Conservation (phyloP, 2,888 invertebrate species). For the Melieria picta region DNA sequence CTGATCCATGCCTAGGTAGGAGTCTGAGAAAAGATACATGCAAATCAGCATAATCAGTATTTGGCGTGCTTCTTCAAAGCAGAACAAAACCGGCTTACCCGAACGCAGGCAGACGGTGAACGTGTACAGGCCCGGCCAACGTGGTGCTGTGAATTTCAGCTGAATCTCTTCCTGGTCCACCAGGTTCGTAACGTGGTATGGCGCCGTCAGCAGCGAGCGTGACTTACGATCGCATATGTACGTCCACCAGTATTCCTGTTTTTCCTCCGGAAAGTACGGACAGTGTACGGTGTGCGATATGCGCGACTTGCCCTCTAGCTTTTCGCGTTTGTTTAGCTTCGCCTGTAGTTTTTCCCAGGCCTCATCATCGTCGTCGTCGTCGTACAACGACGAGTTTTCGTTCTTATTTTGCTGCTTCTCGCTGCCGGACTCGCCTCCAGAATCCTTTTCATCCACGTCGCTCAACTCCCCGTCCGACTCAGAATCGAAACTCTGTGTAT, state of each 20-base stretch:
- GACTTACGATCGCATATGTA: conserved; percentile 97
- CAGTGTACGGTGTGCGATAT: conserved; percentile 97
- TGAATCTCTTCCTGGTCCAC: conserved; percentile 90
- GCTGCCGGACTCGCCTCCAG: conserved; percentile 68
- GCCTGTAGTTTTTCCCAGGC: conserved; percentile 94
- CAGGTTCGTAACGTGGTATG: conserved; percentile 93
- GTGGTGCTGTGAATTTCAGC: conserved; percentile 95
- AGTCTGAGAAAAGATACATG: conserved; percentile 71
- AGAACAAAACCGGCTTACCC: conserved; percentile 60
- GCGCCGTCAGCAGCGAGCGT: conserved; percentile 89
- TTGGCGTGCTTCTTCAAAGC: neutral
- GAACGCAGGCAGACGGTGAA: conserved; percentile 93
- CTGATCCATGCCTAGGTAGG: conserved; percentile 97
- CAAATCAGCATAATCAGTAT: neutral
- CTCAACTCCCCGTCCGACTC: conserved; percentile 67
- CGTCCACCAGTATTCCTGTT: conserved; percentile 99
- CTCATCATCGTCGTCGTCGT: conserved; percentile 80
- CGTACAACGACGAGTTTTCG: conserved; percentile 64
- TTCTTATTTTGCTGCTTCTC: conserved; percentile 71
- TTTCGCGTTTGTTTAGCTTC: conserved; percentile 85
- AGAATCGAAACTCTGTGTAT: conserved; percentile 59
- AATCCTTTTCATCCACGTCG: conserved; percentile 67
- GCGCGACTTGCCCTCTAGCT: conserved; percentile 92
- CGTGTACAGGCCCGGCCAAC: conserved; percentile 91
- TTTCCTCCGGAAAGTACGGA: conserved; percentile 93